phyloP scores from a whole-genome alignment of 1,140 invertebrate genomes.

The Cherax destructor region DNA sequence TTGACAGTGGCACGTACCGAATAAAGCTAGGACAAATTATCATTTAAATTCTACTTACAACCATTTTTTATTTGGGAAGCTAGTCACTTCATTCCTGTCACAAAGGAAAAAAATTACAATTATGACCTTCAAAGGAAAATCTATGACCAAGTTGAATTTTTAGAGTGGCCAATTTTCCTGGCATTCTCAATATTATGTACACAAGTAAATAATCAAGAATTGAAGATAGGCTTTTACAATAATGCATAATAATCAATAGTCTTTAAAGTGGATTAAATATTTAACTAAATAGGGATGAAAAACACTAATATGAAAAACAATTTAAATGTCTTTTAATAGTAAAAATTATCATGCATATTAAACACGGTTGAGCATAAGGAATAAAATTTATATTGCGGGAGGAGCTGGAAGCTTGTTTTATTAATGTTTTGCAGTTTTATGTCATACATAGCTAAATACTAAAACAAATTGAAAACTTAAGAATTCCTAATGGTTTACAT shows the following conservation, averaged over 20 bases:
- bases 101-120: background rate
- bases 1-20: background rate
- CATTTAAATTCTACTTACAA: background rate
- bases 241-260: background rate
- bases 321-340: no score
- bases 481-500: background rate
- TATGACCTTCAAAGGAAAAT: background rate
- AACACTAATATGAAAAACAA: background rate
- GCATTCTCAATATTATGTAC: background rate
- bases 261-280: background rate
- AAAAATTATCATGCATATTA: background rate
- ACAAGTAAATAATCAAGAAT: background rate
- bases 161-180: background rate
- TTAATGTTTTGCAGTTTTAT: background rate
- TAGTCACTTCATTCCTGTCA: background rate
- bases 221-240: background rate
- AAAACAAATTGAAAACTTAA: background rate
- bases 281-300: no score
- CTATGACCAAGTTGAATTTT: constrained; percentile 1
- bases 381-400: background rate
- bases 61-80: constrained; percentile 4
- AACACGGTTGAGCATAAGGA: background rate
- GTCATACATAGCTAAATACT: background rate
- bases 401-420: background rate
- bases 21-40: background rate